Conservation (phyloP, 2,113 vertebrate genomes). For the Ursus arctos region DNA sequence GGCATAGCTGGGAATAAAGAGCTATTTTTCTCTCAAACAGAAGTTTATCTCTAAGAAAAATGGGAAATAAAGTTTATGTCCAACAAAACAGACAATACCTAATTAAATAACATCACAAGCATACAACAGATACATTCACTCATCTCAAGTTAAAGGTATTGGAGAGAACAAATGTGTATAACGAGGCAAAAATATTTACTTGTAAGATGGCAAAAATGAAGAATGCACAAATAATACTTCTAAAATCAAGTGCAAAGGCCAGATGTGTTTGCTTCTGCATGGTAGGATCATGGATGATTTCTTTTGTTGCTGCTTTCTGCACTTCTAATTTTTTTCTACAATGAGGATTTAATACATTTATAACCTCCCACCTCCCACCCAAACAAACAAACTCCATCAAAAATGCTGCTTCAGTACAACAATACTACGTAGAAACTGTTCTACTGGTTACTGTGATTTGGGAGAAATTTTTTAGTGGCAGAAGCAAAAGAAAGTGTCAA, state of each 20-base stretch:
- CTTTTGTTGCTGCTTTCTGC: background rate
- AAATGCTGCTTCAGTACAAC: background rate
- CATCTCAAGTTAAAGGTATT: background rate
- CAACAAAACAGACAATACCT: conserved; percentile 1
- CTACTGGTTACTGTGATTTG: background rate
- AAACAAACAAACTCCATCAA: background rate
- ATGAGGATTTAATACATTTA: background rate
- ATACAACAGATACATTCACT: background rate
- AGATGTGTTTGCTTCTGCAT: background rate
- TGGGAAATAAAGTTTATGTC: background rate
- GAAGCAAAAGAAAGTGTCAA: conserved; percentile 30
- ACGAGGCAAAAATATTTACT: background rate
- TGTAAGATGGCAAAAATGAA: background rate
- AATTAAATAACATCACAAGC: background rate
- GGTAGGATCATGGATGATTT: background rate
- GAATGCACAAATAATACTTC: background rate
- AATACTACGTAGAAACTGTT: background rate
- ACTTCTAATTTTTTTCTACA: background rate
- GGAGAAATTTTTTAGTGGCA: background rate
- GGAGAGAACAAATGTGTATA: background rate
- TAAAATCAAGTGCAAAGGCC: background rate
- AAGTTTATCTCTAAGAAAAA: background rate
- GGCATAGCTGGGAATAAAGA: background rate
- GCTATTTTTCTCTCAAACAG: conserved; percentile 34
- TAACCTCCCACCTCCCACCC: background rate